phyloP scores from a whole-genome alignment of 1,140 invertebrate species.

The Nasonia giraulti region DNA sequence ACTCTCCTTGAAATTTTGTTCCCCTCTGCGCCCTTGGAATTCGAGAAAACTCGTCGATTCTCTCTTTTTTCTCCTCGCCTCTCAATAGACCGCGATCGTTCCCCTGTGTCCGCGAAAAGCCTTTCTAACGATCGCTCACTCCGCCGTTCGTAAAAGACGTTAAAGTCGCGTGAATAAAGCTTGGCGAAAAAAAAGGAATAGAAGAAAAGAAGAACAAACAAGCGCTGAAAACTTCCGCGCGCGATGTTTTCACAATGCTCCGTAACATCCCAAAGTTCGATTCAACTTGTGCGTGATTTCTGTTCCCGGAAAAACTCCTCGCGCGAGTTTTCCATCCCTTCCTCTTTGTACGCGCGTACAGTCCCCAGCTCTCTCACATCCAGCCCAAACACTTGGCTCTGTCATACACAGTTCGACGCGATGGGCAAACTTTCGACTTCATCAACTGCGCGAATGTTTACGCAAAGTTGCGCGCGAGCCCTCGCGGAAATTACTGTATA shows the following conservation, averaged over 20 bases:
- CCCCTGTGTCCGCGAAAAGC: background rate
- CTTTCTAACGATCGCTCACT: no score
- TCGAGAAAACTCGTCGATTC: background rate
- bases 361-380: no score
- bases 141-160: no score
- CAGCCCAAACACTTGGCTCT: background rate
- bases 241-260: no score
- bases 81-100: background rate
- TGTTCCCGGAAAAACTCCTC: background rate
- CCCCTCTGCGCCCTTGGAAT: background rate
- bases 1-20: background rate
- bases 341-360: background rate
- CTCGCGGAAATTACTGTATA: background rate
- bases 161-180: no score
- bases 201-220: background rate
- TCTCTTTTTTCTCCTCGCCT: background rate
- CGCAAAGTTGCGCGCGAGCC: background rate
- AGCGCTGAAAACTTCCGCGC: no score
- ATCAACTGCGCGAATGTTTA: background rate
- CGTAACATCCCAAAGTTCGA: background rate
- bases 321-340: background rate
- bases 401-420: background rate
- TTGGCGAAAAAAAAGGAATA: no score
- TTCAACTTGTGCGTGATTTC: background rate
- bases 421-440: constrained; percentile 8